Evolutionary conservation across 2,888 invertebrate species (phyloP).

Genomic region (Acronicta aceris): DNA sequence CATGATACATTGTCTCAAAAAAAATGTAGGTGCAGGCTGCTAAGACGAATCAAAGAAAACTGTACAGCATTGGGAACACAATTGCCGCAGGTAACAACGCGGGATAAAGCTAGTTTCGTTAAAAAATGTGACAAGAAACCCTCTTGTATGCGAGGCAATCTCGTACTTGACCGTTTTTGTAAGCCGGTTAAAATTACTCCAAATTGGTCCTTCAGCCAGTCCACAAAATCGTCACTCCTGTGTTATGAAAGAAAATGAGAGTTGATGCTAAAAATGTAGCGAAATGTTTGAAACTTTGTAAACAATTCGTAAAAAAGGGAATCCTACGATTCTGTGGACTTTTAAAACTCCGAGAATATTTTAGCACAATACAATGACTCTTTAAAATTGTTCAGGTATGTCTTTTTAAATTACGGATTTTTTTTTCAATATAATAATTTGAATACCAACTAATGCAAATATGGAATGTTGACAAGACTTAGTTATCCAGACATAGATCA

Average conservation of each 20-base stretch:
- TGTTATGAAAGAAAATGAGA: slow-evolving; percentile 35
- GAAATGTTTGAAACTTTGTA: slow-evolving; percentile 34
- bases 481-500: too few relatives aligned
- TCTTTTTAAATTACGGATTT: too few relatives aligned
- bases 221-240: slow-evolving; percentile 2
- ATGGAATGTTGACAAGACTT: too few relatives aligned
- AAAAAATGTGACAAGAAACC: neutral
- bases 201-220: slow-evolving; percentile 1
- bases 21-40: too few relatives aligned
- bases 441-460: too few relatives aligned
- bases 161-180: neutral
- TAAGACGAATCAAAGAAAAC: too few relatives aligned
- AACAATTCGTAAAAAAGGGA: slow-evolving; percentile 38
- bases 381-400: slow-evolving; percentile 21
- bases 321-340: slow-evolving; percentile 31
- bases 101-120: neutral
- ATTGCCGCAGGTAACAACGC: too few relatives aligned
- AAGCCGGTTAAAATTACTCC: neutral
- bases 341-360: slow-evolving; percentile 33
- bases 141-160: neutral
- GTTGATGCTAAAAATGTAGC: slow-evolving; percentile 29
- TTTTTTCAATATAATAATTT: too few relatives aligned
- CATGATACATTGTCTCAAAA: too few relatives aligned
- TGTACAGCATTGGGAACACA: too few relatives aligned
- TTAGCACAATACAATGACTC: slow-evolving; percentile 33